A percentile compares a stretch with the other conserved stretches of the same genome.
Conservation (phyloP, 2,113 vertebrate species). For the Siniperca knerii region DNA sequence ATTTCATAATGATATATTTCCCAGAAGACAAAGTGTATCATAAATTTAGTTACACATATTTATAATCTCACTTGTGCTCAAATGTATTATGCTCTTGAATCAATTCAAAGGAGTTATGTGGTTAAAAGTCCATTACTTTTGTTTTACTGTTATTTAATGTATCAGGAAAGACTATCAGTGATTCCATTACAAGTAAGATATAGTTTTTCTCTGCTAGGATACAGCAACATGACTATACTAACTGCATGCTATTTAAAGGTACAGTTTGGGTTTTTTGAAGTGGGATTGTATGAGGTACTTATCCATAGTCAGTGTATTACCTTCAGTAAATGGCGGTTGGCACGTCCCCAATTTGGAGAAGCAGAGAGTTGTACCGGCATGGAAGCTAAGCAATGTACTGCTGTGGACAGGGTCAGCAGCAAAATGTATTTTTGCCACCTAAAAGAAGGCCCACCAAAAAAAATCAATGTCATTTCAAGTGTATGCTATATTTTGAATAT, state of each 20-base stretch:
- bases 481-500: no score
- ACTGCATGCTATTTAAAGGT: background rate
- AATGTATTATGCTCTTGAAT: background rate
- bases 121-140: background rate
- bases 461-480: no score
- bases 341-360: no score
- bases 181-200: background rate
- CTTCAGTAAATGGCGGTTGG: no score
- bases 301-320: no score
- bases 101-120: background rate
- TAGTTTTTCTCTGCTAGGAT: background rate
- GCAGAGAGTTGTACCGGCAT: no score
- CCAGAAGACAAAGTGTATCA: background rate
- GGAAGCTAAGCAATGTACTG: no score
- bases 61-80: background rate
- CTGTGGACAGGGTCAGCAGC: no score
- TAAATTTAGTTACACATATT: background rate
- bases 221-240: background rate
- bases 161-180: background rate
- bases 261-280: no score
- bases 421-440: no score
- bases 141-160: background rate
- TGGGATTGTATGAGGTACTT: no score
- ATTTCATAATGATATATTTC: background rate
- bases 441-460: no score